Conservation (phyloP, 2,797 vertebrate genomes). For the Malacoctenus gilli region DNA sequence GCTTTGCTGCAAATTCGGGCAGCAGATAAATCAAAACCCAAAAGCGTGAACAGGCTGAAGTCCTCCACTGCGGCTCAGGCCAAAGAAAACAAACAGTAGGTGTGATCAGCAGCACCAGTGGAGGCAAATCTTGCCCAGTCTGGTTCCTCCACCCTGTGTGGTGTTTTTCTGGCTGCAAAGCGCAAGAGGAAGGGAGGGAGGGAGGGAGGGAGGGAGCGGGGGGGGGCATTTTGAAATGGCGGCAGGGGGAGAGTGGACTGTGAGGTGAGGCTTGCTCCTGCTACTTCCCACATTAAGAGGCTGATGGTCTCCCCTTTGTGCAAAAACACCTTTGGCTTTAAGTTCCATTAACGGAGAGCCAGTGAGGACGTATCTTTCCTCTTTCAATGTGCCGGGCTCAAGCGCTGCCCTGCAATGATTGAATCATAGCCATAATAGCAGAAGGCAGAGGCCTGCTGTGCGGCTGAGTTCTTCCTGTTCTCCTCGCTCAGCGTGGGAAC, state of each 20-base stretch:
- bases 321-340: conserved; percentile 70
- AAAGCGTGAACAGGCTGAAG: conserved; percentile 24
- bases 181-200: too few species aligned
- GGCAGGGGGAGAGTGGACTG: conserved; percentile 45
- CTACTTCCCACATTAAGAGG: conserved; percentile 65
- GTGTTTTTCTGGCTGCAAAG: conserved; percentile 32
- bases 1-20: too few species aligned
- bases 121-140: conserved; percentile 35
- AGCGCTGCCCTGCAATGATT: conserved; percentile 69
- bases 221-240: conserved; percentile 75
- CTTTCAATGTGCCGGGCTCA: conserved; percentile 51
- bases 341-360: conserved; percentile 62
- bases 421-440: conserved; percentile 78
- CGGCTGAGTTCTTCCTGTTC: conserved; percentile 75
- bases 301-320: conserved; percentile 57
- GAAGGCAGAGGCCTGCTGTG: conserved; percentile 77
- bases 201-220: too few species aligned
- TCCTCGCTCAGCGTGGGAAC: conserved; percentile 74
- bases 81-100: conserved; percentile 45
- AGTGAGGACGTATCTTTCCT: conserved; percentile 50
- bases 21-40: conserved; percentile 8
- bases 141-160: conserved; percentile 29
- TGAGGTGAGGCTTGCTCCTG: conserved; percentile 55
- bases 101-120: conserved; percentile 21
- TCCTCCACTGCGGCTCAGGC: conserved; percentile 12